Evolutionary conservation across 1,140 invertebrate genomes (phyloP).

Genomic region (Proctacanthus coquilletti): DNA sequence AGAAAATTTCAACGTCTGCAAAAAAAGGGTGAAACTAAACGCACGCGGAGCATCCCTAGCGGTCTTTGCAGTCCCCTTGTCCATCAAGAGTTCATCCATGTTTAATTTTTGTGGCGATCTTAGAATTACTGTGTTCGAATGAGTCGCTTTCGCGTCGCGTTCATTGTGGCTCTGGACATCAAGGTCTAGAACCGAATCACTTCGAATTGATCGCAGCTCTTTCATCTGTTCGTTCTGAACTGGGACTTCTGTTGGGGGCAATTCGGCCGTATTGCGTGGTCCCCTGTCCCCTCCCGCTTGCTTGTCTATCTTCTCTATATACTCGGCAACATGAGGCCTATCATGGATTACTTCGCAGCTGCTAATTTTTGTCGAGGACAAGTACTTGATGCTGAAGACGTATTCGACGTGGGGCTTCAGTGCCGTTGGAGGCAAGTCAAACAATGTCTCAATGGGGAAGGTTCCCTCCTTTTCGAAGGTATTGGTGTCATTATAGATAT

Average conservation of each 20-base stretch:
- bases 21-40: not conserved
- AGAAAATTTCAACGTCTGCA: not conserved
- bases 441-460: not conserved
- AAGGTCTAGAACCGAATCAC: not conserved
- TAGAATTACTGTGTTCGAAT: not conserved
- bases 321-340: not conserved
- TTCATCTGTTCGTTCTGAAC: not conserved
- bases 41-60: not conserved
- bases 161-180: not conserved
- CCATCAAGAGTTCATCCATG: not conserved
- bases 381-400: not conserved
- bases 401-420: not conserved
- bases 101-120: not conserved
- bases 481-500: not conserved
- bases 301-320: not conserved
- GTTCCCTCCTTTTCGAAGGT: not conserved
- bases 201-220: not conserved
- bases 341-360: not conserved
- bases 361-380: not conserved
- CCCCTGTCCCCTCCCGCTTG: not conserved
- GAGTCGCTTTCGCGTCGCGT: not conserved
- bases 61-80: not conserved
- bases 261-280: not conserved
- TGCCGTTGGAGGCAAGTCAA: not conserved
- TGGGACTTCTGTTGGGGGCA: not conserved